Conservation (phyloP, 2,888 invertebrate genomes). For the Papilio protenor region DNA sequence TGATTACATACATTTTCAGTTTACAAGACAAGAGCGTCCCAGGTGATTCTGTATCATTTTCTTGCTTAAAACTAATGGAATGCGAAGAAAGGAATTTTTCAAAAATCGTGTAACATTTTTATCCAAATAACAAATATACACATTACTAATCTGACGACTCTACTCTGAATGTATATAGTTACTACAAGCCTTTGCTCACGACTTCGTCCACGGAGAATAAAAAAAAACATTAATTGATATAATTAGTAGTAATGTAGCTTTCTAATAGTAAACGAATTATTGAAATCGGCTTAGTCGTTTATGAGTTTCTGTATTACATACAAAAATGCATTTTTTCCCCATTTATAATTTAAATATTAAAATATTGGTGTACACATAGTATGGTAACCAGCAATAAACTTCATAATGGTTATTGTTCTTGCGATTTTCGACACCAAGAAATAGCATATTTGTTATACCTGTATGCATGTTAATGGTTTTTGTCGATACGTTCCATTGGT, state of each 20-base stretch:
- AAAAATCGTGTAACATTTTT: neutral
- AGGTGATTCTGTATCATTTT: neutral
- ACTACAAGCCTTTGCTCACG: neutral
- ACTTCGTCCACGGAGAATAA: too few relatives aligned
- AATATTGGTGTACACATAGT: neutral
- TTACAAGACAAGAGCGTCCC: neutral
- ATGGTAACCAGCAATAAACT: neutral
- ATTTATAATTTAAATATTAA: too few relatives aligned
- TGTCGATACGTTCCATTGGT: neutral
- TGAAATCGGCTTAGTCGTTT: too few relatives aligned
- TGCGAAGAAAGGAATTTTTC: neutral
- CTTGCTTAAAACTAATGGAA: neutral
- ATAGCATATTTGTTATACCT: neutral
- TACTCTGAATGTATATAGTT: neutral
- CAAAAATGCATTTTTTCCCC: too few relatives aligned
- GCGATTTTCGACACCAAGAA: neutral
- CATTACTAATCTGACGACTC: neutral
- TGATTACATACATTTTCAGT: slow-evolving; percentile 25
- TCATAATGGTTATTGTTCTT: neutral
- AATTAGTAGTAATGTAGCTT: too few relatives aligned
- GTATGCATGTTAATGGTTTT: neutral
- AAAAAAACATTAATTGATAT: too few relatives aligned
- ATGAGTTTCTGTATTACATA: too few relatives aligned
- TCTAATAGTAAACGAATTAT: too few relatives aligned
- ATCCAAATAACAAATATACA: neutral